Conservation (phyloP, 2,888 invertebrate genomes). For the Maniola hyperantus region DNA sequence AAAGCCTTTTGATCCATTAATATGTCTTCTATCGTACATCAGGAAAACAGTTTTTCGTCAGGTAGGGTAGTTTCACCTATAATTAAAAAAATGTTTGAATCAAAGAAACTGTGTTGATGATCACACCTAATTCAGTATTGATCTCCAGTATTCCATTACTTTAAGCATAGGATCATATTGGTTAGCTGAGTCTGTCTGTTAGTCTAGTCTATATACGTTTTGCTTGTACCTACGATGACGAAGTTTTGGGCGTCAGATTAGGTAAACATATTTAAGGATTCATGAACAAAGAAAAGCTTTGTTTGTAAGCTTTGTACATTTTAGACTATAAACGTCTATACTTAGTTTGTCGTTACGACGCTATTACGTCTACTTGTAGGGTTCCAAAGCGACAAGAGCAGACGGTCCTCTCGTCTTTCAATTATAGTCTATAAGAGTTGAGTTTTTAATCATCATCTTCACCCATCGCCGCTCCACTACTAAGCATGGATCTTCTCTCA, state of each 20-base stretch:
- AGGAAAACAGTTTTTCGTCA: too few species aligned
- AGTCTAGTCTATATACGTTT: too few species aligned
- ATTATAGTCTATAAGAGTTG: not conserved
- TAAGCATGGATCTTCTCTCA: too few species aligned
- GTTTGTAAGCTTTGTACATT: not conserved
- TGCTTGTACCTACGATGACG: not conserved
- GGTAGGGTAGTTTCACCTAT: too few species aligned
- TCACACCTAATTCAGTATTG: too few species aligned
- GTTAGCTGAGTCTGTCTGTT: too few species aligned
- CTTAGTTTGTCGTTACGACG: not conserved
- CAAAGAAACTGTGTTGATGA: too few species aligned
- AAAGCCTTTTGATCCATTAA: not conserved
- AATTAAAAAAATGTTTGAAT: too few species aligned
- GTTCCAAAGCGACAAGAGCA: not conserved
- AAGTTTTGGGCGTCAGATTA: not conserved
- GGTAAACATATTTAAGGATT: not conserved
- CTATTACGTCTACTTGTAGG: not conserved
- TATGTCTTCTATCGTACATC: not conserved
- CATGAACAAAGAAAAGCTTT: not conserved
- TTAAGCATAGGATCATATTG: too few species aligned
- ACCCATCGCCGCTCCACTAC: too few species aligned
- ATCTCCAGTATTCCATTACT: not conserved
- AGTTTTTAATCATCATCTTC: not conserved
- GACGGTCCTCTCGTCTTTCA: not conserved
- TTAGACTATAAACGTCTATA: not conserved